Evolutionary conservation across 1,140 invertebrate genomes (phyloP), one percentile per base, ranked within the genome.

Genomic region (Gonioctena quinquepunctata): DNA sequence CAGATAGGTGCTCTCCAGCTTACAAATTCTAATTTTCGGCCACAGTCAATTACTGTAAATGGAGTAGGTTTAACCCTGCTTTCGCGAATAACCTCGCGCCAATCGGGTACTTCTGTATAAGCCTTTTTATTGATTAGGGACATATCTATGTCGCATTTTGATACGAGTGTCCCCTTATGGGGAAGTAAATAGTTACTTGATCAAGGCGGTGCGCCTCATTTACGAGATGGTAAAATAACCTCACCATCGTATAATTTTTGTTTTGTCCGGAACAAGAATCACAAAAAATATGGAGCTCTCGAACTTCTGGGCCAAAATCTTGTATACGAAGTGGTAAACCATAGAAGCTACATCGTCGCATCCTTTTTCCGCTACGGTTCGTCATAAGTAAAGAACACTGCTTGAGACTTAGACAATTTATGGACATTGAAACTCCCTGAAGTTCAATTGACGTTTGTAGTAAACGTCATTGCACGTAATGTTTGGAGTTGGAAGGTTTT

Each of bases 331-430:
- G 50, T n/a, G 21, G 13, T 52, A n/a, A 7, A 52, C 7, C 50
- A 52, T 18, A 21, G 50, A 19, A 11, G 11, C 13, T n/a, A 59
- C 56, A 11, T 73, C 68, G 28, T 73, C 68, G 13, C 68, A 18
- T 28, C 54, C 68, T 42, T 73, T 72, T 52, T 60, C 57, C 11
- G 66, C 66, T 7, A 65, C 59, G 28, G 56, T 63, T 71, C 50
- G 13, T 27, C 25, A 33, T 71, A 71, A 4, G 60, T 68, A 25
- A 68, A 71, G 49, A 68, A 71, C 16, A 68, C 11, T 8, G 59
- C 56, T 7, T 4, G 59, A 13, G 48, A 13, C 3, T 54, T 25
- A 13, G 65, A 63, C 16, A 68, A 59, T 2, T 68, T 21, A 48
- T 71, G 59, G 25, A 68, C 26, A 49, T 71, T 68, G 22, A 71